Percentiles rank a stretch among this genome's conserved stretches.
Evolutionary conservation across 2,113 vertebrate genomes (phyloP).

Genomic region (Malaclemys terrapin): DNA sequence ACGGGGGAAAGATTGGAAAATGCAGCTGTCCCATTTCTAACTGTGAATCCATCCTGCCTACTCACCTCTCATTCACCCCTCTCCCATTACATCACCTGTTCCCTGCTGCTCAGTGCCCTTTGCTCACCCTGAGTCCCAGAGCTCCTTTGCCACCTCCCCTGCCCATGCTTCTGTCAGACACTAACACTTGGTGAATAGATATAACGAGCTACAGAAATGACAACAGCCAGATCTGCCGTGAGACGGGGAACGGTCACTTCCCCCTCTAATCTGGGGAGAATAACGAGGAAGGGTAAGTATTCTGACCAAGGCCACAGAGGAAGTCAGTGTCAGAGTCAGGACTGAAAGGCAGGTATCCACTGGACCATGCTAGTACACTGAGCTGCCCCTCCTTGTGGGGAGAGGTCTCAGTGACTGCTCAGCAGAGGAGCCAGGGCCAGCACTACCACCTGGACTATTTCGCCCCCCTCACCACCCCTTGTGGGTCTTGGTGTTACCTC

Average conservation of each 20-base stretch:
- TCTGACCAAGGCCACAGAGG: not conserved
- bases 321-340: not conserved
- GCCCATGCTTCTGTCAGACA: not conserved
- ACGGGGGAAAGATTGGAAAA: not conserved
- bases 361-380: not conserved
- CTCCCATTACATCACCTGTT: not conserved
- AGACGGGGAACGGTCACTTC: not conserved
- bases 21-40: not conserved
- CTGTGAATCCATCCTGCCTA: not conserved
- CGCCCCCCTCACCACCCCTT: not conserved
- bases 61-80: not conserved
- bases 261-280: not conserved
- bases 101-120: not conserved
- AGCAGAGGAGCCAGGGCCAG: not conserved
- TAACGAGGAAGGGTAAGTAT: not conserved
- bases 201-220: not conserved
- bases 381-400: not conserved
- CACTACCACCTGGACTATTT: not conserved
- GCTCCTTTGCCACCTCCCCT: not conserved
- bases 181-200: not conserved
- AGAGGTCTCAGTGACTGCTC: not conserved
- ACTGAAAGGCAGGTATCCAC: not conserved
- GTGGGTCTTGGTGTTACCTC: not conserved
- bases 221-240: not conserved
- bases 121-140: not conserved